A percentile compares a stretch with the other conserved stretches of the same genome.
phyloP scores from a whole-genome alignment of 1,140 invertebrate species.

The Drosophila tristis region DNA sequence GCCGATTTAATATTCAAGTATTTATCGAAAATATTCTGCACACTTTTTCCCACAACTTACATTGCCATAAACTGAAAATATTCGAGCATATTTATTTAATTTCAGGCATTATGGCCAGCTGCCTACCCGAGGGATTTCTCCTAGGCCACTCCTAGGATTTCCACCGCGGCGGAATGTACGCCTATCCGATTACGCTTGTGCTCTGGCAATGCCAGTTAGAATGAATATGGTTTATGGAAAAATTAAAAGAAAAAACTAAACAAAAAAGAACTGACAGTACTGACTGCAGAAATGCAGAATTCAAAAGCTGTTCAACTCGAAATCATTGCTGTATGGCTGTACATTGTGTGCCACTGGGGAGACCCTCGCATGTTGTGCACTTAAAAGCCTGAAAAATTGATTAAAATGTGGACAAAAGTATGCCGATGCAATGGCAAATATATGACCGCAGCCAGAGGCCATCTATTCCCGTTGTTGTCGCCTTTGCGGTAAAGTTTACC shows the following conservation, averaged over 20 bases:
- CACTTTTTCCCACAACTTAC: neutral
- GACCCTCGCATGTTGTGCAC: conserved; percentile 22
- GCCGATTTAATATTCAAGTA: conserved; percentile 58
- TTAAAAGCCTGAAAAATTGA: conserved; percentile 54
- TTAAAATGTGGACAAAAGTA: conserved; percentile 52
- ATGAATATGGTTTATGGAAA: neutral
- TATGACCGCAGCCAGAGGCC: conserved; percentile 48
- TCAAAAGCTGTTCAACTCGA: too few species aligned
- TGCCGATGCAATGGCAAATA: conserved; percentile 55
- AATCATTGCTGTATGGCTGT: too few species aligned
- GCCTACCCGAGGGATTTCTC: conserved; percentile 21
- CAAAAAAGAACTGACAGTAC: too few species aligned
- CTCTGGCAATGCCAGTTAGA: too few species aligned
- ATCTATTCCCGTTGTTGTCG: conserved; percentile 47
- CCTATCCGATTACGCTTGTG: neutral
- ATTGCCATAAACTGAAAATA: conserved; percentile 36
- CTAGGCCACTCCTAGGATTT: conserved; percentile 7
- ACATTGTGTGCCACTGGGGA: neutral
- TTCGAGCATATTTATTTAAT: conserved; percentile 47
- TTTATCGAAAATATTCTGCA: conserved; percentile 37
- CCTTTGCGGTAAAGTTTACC: conserved; percentile 70
- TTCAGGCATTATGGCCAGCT: conserved; percentile 33
- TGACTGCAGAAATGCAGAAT: too few species aligned
- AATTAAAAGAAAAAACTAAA: too few species aligned
- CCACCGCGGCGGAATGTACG: neutral